These are phyloP conservation scores for Hetaerina americana DNA, from an alignment of 1,140 invertebrate genomes.

Conservation along the genomic window DNA sequence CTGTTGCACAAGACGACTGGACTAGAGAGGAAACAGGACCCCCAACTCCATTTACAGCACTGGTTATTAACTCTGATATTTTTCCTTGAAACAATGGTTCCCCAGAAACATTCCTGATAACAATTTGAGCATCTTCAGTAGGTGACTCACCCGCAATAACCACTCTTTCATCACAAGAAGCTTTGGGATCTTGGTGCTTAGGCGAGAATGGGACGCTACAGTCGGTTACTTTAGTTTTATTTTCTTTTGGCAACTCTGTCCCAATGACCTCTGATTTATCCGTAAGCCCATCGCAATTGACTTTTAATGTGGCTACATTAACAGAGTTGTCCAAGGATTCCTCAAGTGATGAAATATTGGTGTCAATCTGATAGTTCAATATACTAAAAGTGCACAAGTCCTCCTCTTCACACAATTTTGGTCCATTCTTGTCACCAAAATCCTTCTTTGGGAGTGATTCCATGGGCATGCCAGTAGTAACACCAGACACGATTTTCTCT, in stretches of 20 bases:
- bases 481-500: background rate
- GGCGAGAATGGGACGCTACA: constrained; percentile 15
- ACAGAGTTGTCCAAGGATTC: background rate
- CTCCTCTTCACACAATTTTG: background rate
- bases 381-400: background rate
- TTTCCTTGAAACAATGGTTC: background rate
- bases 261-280: constrained; percentile 29
- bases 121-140: background rate
- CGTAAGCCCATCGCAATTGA: constrained; percentile 15
- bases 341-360: background rate
- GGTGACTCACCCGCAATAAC: background rate
- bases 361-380: background rate
- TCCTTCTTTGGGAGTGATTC: background rate
- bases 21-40: background rate
- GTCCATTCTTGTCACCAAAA: background rate
- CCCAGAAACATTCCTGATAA: background rate
- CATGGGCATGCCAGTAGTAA: background rate
- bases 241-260: constrained; percentile 28
- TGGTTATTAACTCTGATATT: background rate
- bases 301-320: background rate
- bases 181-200: background rate
- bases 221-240: constrained; percentile 9
- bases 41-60: background rate
- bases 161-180: background rate
- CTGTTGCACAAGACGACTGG: background rate